Percentiles rank a stretch among this genome's conserved stretches.
Evolutionary conservation across 30 jellyfish, hydroid and myxozoan species (phyloP).

Genomic region (Rhopilema esculentum): DNA sequence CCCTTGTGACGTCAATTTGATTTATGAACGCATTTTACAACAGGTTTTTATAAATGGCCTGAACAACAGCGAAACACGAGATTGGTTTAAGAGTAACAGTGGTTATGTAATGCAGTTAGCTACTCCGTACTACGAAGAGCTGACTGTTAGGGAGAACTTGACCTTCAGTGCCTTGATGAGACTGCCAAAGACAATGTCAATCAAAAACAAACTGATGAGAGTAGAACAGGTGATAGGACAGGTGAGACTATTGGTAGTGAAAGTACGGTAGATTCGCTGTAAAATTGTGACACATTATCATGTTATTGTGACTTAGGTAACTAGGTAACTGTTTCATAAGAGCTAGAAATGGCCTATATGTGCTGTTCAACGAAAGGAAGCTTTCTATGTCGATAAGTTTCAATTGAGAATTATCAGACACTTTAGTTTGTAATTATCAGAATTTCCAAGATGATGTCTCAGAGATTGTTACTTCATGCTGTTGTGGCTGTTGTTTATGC

Average conservation of each 20-base stretch:
- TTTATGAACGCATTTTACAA: not conserved
- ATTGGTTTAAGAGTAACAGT: slow-evolving; percentile 86
- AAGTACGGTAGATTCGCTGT: too few relatives aligned
- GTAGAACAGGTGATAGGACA: slow-evolving; percentile 94
- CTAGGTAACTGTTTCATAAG: too few relatives aligned
- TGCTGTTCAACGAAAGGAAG: too few relatives aligned
- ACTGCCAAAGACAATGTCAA: slow-evolving; percentile 77
- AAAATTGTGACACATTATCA: too few relatives aligned
- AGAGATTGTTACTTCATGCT: too few relatives aligned
- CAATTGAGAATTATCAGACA: too few relatives aligned
- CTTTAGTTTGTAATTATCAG: too few relatives aligned
- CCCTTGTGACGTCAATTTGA: not conserved
- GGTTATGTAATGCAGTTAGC: slow-evolving; percentile 96
- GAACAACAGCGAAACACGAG: slow-evolving; percentile 76
- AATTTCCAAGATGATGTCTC: too few relatives aligned
- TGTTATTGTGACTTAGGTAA: too few relatives aligned
- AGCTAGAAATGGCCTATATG: too few relatives aligned
- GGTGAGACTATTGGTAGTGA: slow-evolving; percentile 37
- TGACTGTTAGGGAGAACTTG: slow-evolving; percentile 91
- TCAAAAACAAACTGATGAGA: slow-evolving; percentile 75
- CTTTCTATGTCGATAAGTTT: too few relatives aligned
- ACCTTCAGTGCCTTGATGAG: slow-evolving; percentile 93
- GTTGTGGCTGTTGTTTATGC: too few relatives aligned
- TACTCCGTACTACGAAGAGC: slow-evolving; percentile 90
- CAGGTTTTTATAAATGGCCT: slow-evolving; percentile 81